phyloP scores from a whole-genome alignment of 2,113 vertebrate species.

The Asarcornis scutulata region DNA sequence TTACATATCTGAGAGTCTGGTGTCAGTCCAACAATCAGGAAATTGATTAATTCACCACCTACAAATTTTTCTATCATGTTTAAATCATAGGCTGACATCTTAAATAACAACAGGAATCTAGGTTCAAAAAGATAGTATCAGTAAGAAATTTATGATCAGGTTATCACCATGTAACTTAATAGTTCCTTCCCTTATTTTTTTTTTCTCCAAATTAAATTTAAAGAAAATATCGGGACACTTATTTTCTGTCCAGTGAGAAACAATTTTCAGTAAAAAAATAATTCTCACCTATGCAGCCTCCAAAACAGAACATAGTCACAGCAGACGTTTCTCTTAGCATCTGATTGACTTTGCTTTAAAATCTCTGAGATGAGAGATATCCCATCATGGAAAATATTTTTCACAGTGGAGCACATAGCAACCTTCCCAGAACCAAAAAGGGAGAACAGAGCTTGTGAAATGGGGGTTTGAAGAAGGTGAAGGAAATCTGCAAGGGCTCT shows the following conservation, averaged over 20 bases:
- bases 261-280: not conserved
- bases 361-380: not conserved
- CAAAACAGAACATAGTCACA: not conserved
- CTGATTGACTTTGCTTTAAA: not conserved
- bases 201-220: not conserved
- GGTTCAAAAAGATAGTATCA: not conserved
- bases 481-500: not conserved
- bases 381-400: not conserved
- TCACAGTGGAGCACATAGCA: not conserved
- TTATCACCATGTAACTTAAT: not conserved
- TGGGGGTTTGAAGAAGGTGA: not conserved
- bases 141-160: not conserved
- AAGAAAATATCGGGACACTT: not conserved
- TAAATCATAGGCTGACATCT: not conserved
- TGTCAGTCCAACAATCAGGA: slow-evolving; percentile 2
- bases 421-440: not conserved
- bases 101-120: not conserved
- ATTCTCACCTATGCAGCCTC: not conserved
- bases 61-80: not conserved
- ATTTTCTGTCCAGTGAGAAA: not conserved
- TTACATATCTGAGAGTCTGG: not conserved
- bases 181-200: not conserved
- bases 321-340: not conserved
- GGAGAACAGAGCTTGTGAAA: not conserved
- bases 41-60: not conserved